phyloP scores from a whole-genome alignment of 1,140 invertebrate species.

The Brachionus asplanchnoidis region DNA sequence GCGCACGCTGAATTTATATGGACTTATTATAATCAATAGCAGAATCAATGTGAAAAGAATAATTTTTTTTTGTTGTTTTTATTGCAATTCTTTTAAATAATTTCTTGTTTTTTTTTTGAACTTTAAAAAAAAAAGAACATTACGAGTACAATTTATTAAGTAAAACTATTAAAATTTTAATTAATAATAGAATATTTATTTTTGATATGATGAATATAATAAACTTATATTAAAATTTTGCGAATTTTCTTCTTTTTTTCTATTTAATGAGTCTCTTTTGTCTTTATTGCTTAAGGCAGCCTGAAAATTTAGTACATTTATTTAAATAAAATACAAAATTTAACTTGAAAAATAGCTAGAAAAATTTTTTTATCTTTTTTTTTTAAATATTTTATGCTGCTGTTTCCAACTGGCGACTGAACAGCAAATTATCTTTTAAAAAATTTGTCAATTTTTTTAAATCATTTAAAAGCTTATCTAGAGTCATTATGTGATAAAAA shows the following conservation, averaged over 20 bases:
- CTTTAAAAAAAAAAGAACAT: not conserved
- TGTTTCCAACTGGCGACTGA: too few relatives aligned
- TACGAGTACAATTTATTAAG: not conserved
- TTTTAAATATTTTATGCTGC: too few relatives aligned
- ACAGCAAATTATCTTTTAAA: too few relatives aligned
- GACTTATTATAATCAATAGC: not conserved
- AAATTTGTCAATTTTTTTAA: too few relatives aligned
- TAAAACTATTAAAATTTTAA: not conserved
- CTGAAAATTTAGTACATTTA: not conserved
- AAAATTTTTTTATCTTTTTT: too few relatives aligned
- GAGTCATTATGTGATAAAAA: too few relatives aligned
- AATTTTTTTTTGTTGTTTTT: not conserved
- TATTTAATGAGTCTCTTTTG: too few relatives aligned
- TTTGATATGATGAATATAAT: not conserved
- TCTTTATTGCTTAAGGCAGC: too few relatives aligned
- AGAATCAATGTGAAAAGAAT: not conserved
- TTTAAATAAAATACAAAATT: not conserved
- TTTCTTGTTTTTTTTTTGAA: not conserved
- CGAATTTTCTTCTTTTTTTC: too few relatives aligned
- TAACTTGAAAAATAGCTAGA: not conserved
- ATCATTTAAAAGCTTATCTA: too few relatives aligned
- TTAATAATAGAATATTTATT: not conserved
- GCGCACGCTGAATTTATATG: not conserved
- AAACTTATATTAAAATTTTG: not conserved
- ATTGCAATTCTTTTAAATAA: not conserved